Evolutionary conservation across 2,888 invertebrate genomes (phyloP).

Genomic region (Drosophila parthenogenetica): DNA sequence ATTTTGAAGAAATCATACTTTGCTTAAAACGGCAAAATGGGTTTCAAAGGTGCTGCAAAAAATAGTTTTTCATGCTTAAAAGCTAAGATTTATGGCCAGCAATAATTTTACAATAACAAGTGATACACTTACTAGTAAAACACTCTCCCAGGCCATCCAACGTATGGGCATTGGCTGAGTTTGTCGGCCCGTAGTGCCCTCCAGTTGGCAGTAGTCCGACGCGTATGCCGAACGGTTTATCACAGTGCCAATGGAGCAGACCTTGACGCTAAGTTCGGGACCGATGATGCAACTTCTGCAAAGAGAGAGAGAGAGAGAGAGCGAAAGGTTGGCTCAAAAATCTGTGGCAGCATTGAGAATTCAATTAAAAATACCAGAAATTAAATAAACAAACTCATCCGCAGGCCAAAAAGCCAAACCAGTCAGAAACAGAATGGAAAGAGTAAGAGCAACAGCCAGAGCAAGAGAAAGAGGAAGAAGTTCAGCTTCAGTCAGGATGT

Average conservation of each 20-base stretch:
- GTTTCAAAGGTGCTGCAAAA: no score
- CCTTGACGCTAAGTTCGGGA: constrained; percentile 89
- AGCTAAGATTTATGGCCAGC: no score
- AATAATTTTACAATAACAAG: no score
- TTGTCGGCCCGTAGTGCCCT: constrained; percentile 87
- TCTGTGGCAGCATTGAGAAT: constrained; percentile 62
- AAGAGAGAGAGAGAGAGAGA: constrained; percentile 37
- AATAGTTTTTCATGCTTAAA: no score
- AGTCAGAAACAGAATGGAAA: constrained; percentile 3
- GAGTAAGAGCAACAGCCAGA: constrained; percentile 2
- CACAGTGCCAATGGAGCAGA: constrained; percentile 90
- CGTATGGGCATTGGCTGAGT: constrained; percentile 89
- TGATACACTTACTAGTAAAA: constrained; percentile 88
- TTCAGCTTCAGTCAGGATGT: constrained; percentile 51
- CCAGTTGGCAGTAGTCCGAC: constrained; percentile 92
- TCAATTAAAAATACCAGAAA: constrained; percentile 79
- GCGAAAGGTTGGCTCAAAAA: constrained; percentile 44
- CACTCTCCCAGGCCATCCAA: constrained; percentile 96
- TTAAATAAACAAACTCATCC: constrained; percentile 76
- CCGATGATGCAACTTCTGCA: constrained; percentile 93
- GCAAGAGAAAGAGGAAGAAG: background rate
- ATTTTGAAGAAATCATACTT: no score
- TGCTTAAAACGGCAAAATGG: no score
- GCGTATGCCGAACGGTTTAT: constrained; percentile 89
- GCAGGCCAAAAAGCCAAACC: constrained; percentile 62